Conservation (phyloP, 2,888 invertebrate species). For the Julus scanicus region DNA sequence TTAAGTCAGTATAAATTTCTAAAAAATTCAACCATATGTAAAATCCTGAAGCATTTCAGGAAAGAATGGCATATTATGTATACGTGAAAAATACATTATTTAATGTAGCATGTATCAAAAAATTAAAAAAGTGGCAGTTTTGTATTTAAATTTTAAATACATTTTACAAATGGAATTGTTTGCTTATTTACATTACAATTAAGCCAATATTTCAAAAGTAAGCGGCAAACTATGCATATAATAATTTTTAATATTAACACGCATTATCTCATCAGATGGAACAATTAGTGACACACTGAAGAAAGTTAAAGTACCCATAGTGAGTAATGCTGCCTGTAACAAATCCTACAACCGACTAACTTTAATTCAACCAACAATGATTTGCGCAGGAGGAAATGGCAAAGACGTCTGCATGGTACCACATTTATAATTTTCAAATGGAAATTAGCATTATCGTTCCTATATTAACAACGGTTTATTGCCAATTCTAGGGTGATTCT, state of each 20-base stretch:
- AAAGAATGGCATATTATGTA: no score
- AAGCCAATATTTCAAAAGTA: no score
- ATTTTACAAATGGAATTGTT: not conserved
- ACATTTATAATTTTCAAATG: not conserved
- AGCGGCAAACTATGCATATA: no score
- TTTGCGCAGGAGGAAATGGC: constrained; percentile 85
- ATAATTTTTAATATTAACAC: no score
- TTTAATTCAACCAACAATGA: constrained; percentile 86
- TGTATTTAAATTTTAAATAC: not conserved
- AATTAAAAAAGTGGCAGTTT: no score
- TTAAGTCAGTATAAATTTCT: no score
- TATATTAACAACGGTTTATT: not conserved
- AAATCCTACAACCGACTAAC: constrained; percentile 67
- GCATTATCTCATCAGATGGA: constrained; percentile 40
- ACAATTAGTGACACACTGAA: constrained; percentile 66
- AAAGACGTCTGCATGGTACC: constrained; percentile 90
- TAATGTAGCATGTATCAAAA: no score
- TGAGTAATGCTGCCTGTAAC: constrained; percentile 59
- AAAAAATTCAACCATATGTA: no score
- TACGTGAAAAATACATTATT: no score
- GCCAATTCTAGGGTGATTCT: constrained; percentile 47
- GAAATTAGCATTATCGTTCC: not conserved
- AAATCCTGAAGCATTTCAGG: no score
- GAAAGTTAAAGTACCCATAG: constrained; percentile 58
- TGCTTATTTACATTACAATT: no score